These are phyloP conservation scores for Pherbina coryleti DNA, from an alignment of 2,888 invertebrate species.

Conservation along the genomic window DNA sequence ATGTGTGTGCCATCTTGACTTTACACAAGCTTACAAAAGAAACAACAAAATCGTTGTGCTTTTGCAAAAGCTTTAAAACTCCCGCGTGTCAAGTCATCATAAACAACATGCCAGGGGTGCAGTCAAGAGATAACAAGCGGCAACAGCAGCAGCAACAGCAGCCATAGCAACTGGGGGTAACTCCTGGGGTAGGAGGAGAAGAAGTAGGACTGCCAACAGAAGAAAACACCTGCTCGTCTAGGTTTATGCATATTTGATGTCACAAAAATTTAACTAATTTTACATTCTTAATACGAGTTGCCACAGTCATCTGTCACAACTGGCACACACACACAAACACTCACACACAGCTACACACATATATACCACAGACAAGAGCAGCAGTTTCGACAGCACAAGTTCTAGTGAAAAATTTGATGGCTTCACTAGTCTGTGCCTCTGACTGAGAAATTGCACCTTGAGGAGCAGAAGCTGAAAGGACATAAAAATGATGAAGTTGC, in stretches of 20 bases:
- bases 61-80: not conserved
- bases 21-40: too few species aligned
- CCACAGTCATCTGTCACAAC: not conserved
- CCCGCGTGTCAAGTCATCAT: not conserved
- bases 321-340: not conserved
- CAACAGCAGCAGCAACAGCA: not conserved
- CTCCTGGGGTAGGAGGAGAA: not conserved
- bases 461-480: not conserved
- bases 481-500: not conserved
- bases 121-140: too few species aligned
- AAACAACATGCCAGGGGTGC: too few species aligned
- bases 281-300: not conserved
- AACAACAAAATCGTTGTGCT: not conserved
- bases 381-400: not conserved
- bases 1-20: too few species aligned
- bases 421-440: not conserved
- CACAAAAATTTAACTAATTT: slow-evolving; percentile 37
- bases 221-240: slow-evolving; percentile 14
- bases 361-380: not conserved
- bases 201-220: not conserved
- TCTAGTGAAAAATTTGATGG: slow-evolving; percentile 5
- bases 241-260: slow-evolving; percentile 33
- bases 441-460: slow-evolving; percentile 12
- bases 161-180: not conserved
- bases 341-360: not conserved